Percentiles rank a stretch among this genome's conserved stretches.
phyloP scores from a whole-genome alignment of 2,797 vertebrate species.

The Telmatherina bonti region DNA sequence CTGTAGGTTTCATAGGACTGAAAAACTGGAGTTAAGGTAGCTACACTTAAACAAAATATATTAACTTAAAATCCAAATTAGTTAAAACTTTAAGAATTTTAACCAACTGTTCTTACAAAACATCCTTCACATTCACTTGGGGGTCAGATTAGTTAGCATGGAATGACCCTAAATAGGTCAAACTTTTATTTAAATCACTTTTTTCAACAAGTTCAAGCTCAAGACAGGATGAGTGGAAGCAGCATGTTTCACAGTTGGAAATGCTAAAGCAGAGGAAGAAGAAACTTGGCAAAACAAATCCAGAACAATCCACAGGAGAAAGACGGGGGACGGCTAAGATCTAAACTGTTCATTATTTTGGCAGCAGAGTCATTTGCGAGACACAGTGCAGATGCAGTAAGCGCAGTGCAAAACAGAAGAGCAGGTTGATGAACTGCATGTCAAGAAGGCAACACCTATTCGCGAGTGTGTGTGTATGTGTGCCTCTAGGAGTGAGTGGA shows the following conservation, averaged over 20 bases:
- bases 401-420: slow-evolving; percentile 43
- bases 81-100: too few relatives aligned
- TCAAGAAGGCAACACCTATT: slow-evolving; percentile 25
- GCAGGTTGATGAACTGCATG: slow-evolving; percentile 48
- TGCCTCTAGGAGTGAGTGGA: slow-evolving; percentile 13
- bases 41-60: too few relatives aligned
- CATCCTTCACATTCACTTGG: not conserved
- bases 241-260: slow-evolving; percentile 16
- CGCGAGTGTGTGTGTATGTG: slow-evolving; percentile 28
- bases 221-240: slow-evolving; percentile 29
- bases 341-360: slow-evolving; percentile 70
- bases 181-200: not conserved
- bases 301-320: slow-evolving; percentile 35
- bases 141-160: not conserved
- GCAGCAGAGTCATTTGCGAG: slow-evolving; percentile 57
- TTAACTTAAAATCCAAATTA: too few relatives aligned
- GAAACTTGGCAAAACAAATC: slow-evolving; percentile 30
- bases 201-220: not conserved
- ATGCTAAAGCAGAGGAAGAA: slow-evolving; percentile 35
- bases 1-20: too few relatives aligned
- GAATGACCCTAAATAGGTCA: not conserved
- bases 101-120: too few relatives aligned
- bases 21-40: too few relatives aligned
- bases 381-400: slow-evolving; percentile 52
- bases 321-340: slow-evolving; percentile 38